Conservation (phyloP, 92 coral and sea anemone genomes). For the Blastomussa wellsi region DNA sequence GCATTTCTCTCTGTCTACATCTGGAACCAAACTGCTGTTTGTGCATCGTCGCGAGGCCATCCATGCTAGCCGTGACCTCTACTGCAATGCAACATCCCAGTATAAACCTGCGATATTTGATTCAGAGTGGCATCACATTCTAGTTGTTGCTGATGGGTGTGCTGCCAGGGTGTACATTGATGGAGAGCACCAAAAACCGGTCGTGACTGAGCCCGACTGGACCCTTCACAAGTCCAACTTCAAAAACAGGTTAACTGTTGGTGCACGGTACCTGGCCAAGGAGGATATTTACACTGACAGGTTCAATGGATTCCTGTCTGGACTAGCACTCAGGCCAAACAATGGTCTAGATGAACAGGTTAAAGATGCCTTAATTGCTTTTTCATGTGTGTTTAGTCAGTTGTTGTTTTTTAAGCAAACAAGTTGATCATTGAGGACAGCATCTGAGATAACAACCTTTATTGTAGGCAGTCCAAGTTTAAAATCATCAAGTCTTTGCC, state of each 20-base stretch:
- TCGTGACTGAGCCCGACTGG: slow-evolving; percentile 63
- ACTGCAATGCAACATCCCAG: slow-evolving; percentile 74
- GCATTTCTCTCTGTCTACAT: slow-evolving; percentile 80
- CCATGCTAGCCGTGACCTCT: slow-evolving; percentile 76
- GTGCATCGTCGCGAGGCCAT: slow-evolving; percentile 80
- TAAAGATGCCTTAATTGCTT: not conserved
- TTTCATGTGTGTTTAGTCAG: not conserved
- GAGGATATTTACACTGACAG: slow-evolving; percentile 63
- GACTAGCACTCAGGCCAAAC: slow-evolving; percentile 76
- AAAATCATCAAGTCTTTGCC: too few relatives aligned
- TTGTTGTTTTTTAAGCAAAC: too few relatives aligned
- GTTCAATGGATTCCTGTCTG: slow-evolving; percentile 83
- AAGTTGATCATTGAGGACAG: too few relatives aligned
- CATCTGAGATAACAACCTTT: too few relatives aligned
- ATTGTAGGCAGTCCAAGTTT: too few relatives aligned
- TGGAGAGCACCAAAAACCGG: slow-evolving; percentile 50
- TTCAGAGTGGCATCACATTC: slow-evolving; percentile 86
- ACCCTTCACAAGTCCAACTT: slow-evolving; percentile 84
- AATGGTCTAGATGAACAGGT: slow-evolving; percentile 72
- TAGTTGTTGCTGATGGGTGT: slow-evolving; percentile 73
- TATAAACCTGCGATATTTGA: slow-evolving; percentile 82
- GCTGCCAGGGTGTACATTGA: slow-evolving; percentile 64
- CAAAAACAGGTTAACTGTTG: slow-evolving; percentile 64
- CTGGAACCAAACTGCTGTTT: slow-evolving; percentile 65
- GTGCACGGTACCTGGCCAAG: slow-evolving; percentile 87